Conservation (phyloP, 2,113 vertebrate genomes). For the Plestiodon gilberti region DNA sequence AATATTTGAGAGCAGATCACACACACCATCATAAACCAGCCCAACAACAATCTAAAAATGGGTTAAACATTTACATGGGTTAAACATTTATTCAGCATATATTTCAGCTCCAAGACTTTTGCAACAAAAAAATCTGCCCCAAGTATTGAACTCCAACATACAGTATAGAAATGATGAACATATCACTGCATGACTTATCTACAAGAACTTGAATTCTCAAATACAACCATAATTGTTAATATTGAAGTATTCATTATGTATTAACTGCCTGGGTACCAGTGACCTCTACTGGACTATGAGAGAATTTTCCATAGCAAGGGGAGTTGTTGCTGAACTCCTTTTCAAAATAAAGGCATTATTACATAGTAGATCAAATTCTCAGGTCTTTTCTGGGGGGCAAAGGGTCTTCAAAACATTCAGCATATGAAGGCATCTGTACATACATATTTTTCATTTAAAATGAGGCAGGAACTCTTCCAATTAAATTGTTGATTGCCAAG, state of each 20-base stretch:
- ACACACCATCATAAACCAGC: neutral
- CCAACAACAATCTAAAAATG: neutral
- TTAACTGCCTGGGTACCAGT: neutral
- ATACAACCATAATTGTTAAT: fast-evolving
- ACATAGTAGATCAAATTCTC: neutral
- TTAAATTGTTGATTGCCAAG: neutral
- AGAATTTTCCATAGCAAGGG: fast-evolving
- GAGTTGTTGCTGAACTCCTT: too few relatives aligned
- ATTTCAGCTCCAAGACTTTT: neutral
- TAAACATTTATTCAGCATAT: neutral
- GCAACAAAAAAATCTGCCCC: neutral
- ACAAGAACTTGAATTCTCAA: neutral
- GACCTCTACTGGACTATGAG: constrained; percentile 39
- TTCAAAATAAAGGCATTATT: neutral
- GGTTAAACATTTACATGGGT: neutral
- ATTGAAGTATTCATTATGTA: neutral
- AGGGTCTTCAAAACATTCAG: neutral
- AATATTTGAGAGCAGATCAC: neutral
- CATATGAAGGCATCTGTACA: neutral
- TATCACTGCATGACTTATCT: too few relatives aligned
- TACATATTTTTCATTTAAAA: neutral
- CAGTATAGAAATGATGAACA: neutral
- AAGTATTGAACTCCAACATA: neutral
- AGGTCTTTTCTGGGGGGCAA: too few relatives aligned
- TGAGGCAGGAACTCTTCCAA: neutral